These are phyloP conservation scores for Malacosoma neustria DNA, from an alignment of 2,888 invertebrate species.

Conservation along the genomic window DNA sequence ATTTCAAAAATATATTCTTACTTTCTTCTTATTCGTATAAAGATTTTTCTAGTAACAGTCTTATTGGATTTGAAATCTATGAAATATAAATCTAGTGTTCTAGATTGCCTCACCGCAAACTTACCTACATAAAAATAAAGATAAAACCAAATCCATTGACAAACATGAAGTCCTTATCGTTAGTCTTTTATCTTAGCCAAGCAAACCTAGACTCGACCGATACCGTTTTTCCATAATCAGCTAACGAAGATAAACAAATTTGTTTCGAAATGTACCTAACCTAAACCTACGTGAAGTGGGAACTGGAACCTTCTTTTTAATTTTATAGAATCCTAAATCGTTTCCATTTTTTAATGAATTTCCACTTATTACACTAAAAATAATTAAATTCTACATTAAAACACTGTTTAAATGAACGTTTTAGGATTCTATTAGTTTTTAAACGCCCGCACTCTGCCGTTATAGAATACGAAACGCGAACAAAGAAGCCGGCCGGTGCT, in stretches of 20 bases:
- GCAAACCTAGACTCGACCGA: neutral
- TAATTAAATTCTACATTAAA: neutral
- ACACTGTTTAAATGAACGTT: neutral
- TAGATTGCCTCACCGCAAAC: neutral
- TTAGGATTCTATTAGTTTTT: neutral
- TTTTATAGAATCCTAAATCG: neutral
- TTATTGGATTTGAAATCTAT: too few relatives aligned
- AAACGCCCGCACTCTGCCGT: too few relatives aligned
- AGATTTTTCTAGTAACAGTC: too few relatives aligned
- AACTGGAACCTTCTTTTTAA: neutral
- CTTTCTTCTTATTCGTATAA: too few relatives aligned
- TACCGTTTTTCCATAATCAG: neutral
- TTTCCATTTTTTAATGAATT: neutral
- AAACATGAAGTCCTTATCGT: neutral
- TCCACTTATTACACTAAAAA: neutral
- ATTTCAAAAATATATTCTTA: too few relatives aligned
- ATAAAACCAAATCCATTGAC: neutral
- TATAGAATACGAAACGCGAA: conserved; percentile 33
- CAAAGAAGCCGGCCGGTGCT: conserved; percentile 69
- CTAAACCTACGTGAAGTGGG: too few relatives aligned
- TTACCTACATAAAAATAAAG: neutral
- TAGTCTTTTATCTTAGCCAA: neutral
- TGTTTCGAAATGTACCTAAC: neutral
- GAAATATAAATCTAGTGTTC: too few relatives aligned
- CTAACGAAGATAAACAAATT: neutral